Evolutionary conservation across 2,113 vertebrate genomes (phyloP), one percentile per base, ranked within the genome.

Genomic region (Bungarus multicinctus): DNA sequence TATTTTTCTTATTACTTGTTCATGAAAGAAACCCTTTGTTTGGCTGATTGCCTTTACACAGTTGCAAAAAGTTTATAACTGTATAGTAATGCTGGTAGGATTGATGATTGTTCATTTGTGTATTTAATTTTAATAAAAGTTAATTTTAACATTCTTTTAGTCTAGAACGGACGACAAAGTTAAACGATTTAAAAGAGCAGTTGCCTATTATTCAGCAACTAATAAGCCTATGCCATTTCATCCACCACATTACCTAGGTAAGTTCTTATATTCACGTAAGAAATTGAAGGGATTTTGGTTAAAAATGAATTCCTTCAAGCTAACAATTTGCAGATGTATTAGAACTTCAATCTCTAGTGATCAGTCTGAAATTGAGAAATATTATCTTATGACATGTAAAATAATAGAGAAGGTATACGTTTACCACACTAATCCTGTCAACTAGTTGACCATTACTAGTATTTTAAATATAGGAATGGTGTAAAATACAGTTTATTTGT

Each of bases 111-210:
- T 53, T 90, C 27, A 90, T 90, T 30, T 88, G 16, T 91, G 5
- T 88, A 87, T 88, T 27, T 91, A 14, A 45, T 25, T 85, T 87
- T 97, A 93, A 95, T 96, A 93, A 97, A 94, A 14, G 64, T 34
- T 69, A 45, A 85, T 93, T 94, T 92, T 93, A 96, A 50, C 60
- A 39, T 96, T 95, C 95, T 97, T 98, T 96, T 95, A 99, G 99
- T 99, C 99, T 95, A 98, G 98, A 98, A 99, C 98, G 94, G 98
- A 99, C 97, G 98, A 99, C 97, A 99, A 99, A 98, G 98, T 99
- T 94, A 96, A 98, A 96, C 98, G 99, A 93, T 99, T 99, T 97
- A 99, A 99, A 98, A 98, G 98, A 97, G 99, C 99, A 23, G 98
- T 99, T 98, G 98, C 98, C 94, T 99, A 98, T 98, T 99, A 99